phyloP scores from a whole-genome alignment of 2,113 vertebrate genomes.

The Eublepharis macularius region DNA sequence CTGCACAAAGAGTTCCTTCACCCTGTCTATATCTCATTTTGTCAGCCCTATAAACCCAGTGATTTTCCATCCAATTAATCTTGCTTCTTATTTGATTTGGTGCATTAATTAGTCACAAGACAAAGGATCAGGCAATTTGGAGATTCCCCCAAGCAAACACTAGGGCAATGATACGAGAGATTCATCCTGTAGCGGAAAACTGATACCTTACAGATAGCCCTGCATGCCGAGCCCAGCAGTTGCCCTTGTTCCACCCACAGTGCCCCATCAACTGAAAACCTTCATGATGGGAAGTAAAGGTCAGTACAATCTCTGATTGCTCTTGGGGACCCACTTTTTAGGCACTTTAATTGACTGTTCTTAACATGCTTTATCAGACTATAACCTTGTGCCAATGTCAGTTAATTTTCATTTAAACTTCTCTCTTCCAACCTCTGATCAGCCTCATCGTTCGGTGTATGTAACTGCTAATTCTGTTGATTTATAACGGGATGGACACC shows the following conservation, averaged over 20 bases:
- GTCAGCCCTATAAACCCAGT: background rate
- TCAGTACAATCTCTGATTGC: too few relatives aligned
- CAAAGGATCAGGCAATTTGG: background rate
- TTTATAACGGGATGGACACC: too few relatives aligned
- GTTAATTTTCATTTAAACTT: too few relatives aligned
- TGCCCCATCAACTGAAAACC: background rate
- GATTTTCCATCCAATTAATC: background rate
- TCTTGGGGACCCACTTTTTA: too few relatives aligned
- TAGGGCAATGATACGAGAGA: background rate
- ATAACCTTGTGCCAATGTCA: too few relatives aligned
- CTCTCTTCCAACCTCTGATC: too few relatives aligned
- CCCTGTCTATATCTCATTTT: background rate
- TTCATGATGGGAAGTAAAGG: too few relatives aligned
- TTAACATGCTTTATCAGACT: too few relatives aligned
- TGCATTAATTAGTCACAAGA: slow-evolving; percentile 22
- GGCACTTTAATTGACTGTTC: too few relatives aligned
- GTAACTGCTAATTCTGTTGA: too few relatives aligned
- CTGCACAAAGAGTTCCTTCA: background rate
- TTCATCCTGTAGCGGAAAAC: background rate
- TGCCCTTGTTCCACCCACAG: too few relatives aligned
- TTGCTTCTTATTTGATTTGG: slow-evolving; percentile 15
- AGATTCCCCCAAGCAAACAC: slow-evolving; percentile 4
- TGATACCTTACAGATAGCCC: background rate
- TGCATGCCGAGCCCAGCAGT: background rate
- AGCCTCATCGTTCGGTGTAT: too few relatives aligned